These are phyloP conservation scores for Sminthurinus aureus DNA, from an alignment of 2,888 invertebrate species.

Conservation along the genomic window DNA sequence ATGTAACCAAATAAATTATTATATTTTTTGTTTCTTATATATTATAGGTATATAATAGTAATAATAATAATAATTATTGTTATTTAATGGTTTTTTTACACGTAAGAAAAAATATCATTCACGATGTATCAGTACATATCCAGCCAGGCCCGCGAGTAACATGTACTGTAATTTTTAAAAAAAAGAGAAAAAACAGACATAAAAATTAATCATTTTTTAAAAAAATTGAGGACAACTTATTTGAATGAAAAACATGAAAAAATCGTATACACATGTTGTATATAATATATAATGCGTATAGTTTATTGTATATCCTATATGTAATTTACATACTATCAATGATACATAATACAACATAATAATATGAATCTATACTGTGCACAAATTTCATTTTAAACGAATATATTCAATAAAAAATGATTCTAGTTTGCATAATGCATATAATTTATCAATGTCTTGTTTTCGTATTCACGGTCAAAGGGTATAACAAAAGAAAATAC, in stretches of 20 bases:
- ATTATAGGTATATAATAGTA: slow-evolving; percentile 13
- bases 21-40: slow-evolving; percentile 3
- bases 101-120: slow-evolving; percentile 60
- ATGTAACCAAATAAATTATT: slow-evolving; percentile 18
- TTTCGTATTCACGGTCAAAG: neutral
- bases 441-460: neutral
- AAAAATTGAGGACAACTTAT: neutral
- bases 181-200: slow-evolving; percentile 33
- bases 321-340: too few relatives aligned
- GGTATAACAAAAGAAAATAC: too few relatives aligned
- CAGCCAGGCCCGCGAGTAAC: slow-evolving; percentile 65
- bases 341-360: too few relatives aligned
- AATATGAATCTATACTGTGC: too few relatives aligned
- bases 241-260: neutral
- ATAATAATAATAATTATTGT: slow-evolving; percentile 7
- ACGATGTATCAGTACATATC: slow-evolving; percentile 66
- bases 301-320: too few relatives aligned
- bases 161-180: slow-evolving; percentile 62
- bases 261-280: too few relatives aligned
- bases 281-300: too few relatives aligned
- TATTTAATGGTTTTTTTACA: slow-evolving; percentile 16
- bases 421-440: too few relatives aligned
- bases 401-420: too few relatives aligned
- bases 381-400: too few relatives aligned
- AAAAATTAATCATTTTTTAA: neutral